phyloP scores from a whole-genome alignment of 1,140 invertebrate genomes.

The Ganaspis sp. region DNA sequence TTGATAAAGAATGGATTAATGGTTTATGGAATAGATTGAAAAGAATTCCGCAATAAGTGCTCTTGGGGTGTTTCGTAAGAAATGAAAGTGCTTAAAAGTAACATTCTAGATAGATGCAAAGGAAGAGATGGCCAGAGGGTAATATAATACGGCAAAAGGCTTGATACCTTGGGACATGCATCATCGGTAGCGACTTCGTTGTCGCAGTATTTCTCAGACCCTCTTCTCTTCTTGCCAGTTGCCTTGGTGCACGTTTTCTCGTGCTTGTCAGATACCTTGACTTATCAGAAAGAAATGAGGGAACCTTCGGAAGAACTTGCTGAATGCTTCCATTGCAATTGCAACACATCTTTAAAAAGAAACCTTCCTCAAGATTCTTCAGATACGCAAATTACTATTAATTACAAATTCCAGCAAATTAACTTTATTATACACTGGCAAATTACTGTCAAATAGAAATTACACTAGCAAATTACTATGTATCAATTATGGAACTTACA shows the following conservation, averaged over 20 bases:
- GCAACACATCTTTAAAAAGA: background rate
- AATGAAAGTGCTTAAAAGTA: background rate
- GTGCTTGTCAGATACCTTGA: background rate
- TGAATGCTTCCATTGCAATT: background rate
- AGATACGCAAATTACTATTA: too few species aligned
- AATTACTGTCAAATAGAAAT: too few species aligned
- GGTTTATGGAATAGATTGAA: too few species aligned
- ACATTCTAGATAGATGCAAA: background rate
- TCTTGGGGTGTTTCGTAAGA: background rate
- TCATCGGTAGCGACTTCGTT: slow-evolving; percentile 21
- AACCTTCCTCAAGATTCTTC: background rate
- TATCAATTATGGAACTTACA: too few species aligned
- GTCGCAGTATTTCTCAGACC: slow-evolving; percentile 24
- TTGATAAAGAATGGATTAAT: too few species aligned
- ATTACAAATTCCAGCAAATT: too few species aligned
- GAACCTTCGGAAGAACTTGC: slow-evolving; percentile 10
- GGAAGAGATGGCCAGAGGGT: background rate
- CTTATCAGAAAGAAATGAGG: slow-evolving; percentile 5
- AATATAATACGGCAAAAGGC: slow-evolving; percentile 21
- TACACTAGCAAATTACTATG: too few species aligned
- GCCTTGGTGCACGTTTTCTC: slow-evolving; percentile 11
- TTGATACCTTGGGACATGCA: background rate
- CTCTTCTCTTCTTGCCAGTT: background rate
- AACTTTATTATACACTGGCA: too few species aligned
- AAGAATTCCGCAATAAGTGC: background rate